Conservation (phyloP, 1,140 invertebrate genomes). For the Tachypleus tridentatus region DNA sequence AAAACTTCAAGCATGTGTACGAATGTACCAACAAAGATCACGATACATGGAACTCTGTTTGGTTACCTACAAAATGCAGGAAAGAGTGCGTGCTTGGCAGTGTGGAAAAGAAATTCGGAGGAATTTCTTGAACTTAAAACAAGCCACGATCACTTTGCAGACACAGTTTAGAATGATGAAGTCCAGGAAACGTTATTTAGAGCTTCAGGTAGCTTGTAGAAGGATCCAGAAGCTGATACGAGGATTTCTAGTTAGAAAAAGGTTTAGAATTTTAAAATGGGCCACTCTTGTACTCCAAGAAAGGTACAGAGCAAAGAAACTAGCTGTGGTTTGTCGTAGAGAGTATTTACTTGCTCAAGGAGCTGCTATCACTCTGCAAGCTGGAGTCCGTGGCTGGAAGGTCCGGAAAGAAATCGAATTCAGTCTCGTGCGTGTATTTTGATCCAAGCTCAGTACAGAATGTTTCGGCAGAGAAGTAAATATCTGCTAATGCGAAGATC, state of each 20-base stretch:
- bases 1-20: neutral
- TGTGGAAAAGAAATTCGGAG: too few species aligned
- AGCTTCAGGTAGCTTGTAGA: neutral
- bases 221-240: neutral
- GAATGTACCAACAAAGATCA: neutral
- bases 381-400: neutral
- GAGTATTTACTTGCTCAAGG: neutral
- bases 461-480: neutral
- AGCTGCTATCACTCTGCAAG: neutral
- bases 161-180: neutral
- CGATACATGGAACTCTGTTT: neutral
- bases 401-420: conserved; percentile 2
- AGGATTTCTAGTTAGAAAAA: neutral
- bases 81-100: conserved; percentile 1
- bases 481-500: neutral
- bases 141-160: neutral
- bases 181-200: neutral
- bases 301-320: conserved; percentile 2
- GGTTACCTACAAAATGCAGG: neutral
- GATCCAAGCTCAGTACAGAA: conserved; percentile 18
- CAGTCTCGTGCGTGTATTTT: conserved; percentile 16
- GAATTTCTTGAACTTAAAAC: neutral
- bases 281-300: conserved; percentile 3
- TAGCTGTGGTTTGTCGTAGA: neutral
- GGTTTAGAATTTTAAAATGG: neutral